phyloP scores from a whole-genome alignment of 2,888 invertebrate genomes.

The Cenopis cana region DNA sequence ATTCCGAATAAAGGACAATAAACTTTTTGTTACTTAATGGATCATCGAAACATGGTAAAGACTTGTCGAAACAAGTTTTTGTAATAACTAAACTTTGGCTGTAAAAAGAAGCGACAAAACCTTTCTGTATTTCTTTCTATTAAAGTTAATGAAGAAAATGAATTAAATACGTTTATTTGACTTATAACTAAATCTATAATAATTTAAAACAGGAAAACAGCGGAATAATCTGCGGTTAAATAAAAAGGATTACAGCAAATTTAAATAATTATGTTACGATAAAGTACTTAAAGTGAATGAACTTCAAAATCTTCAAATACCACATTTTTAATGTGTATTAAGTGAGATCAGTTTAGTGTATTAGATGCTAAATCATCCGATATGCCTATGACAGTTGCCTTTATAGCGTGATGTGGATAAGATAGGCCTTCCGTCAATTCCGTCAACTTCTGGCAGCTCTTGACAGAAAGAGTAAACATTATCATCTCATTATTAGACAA shows the following conservation, averaged over 20 bases:
- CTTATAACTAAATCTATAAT: not conserved
- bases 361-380: not conserved
- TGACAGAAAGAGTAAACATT: too few species aligned
- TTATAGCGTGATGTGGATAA: too few species aligned
- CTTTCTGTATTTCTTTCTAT: too few species aligned
- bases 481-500: too few species aligned
- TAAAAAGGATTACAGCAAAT: not conserved
- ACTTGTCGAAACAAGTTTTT: conserved; percentile 13
- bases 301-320: not conserved
- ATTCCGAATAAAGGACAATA: not conserved
- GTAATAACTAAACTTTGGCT: not conserved
- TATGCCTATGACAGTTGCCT: not conserved
- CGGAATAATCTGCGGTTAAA: not conserved
- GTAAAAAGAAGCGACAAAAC: not conserved
- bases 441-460: too few species aligned
- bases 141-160: too few species aligned
- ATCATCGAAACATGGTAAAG: not conserved
- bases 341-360: conserved; percentile 19
- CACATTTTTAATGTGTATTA: not conserved
- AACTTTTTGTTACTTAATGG: conserved; percentile 5
- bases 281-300: conserved; percentile 4
- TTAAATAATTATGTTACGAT: not conserved
- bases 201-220: not conserved
- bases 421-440: too few species aligned
- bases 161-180: too few species aligned